Conservation (phyloP, 1,140 invertebrate species). For the Magallana gigas region DNA sequence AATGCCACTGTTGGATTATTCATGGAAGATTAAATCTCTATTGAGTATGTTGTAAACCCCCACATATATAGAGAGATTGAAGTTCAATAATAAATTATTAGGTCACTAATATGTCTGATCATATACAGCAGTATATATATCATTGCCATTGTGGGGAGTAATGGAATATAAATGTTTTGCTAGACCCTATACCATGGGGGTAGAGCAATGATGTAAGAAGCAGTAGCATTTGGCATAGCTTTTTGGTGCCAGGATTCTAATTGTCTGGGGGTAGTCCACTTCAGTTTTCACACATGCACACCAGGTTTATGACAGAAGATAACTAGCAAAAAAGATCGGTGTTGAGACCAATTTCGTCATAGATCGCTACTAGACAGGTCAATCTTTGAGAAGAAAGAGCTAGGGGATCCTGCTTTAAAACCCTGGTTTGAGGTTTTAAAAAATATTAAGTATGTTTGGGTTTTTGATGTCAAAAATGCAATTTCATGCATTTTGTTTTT, state of each 20-base stretch:
- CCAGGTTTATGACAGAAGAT: neutral
- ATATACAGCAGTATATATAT: neutral
- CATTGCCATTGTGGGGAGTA: constrained; percentile 1
- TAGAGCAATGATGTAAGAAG: neutral
- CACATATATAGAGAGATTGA: constrained; percentile 12
- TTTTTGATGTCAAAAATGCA: constrained; percentile 31
- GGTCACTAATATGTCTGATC: constrained; percentile 4
- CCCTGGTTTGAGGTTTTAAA: neutral
- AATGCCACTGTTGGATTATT: constrained; percentile 10
- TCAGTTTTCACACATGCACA: constrained; percentile 37
- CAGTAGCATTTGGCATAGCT: neutral
- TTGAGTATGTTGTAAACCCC: neutral
- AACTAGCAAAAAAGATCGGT: neutral
- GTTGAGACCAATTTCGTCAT: neutral
- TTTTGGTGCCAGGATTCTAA: neutral
- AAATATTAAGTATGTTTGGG: constrained; percentile 19
- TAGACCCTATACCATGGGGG: neutral
- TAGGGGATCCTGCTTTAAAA: neutral
- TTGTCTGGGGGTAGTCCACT: neutral
- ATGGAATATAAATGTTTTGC: constrained; percentile 7
- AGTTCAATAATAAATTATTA: constrained; percentile 9
- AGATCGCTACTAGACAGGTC: neutral
- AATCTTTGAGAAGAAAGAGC: neutral
- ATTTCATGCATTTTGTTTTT: constrained; percentile 37
- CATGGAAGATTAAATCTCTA: neutral